Base-by-base conservation (phyloP, 2,888 invertebrate species). In the Tanypteryx hageni region DNA sequence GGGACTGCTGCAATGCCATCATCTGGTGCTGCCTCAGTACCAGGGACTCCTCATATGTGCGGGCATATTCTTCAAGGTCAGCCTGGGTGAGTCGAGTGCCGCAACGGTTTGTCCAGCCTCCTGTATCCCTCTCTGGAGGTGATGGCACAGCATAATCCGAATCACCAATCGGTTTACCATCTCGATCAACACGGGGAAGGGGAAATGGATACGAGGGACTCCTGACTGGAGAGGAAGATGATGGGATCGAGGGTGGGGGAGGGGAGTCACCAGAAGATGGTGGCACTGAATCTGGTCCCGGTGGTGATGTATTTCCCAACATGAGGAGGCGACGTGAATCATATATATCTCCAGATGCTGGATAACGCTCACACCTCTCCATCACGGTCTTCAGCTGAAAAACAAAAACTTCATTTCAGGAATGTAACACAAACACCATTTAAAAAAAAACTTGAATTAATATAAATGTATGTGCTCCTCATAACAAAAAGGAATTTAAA, bases 21-120 rank as follows among this genome's bases (percentile, higher is more conserved):
- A 85, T 76, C 44, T 76, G 68, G 84, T 92, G 92, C 68, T 92
- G 92, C 13, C 92, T 27, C 56, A 92, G 68, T 64, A 89, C 94
- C 93, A 95, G 94, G 56, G 95, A 94, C 93, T 96, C 96, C 92
- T 96, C 96, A 93, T 94, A 95, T 92, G 95, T 95, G 93, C 95
- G 95, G 61, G 96, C 96, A 94, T 97, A 97, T 94, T 97, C 96
- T 94, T 97, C 97, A 93, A 97, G 95, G 94, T 97, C 97, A 91
- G 97, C 97, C 94, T 97, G 97, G 84, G 97, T 97, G 81, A 92
- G 92, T 13, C 92, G 82, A 14, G 81, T 59, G 81, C 82, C 82
- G 3, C 81, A 56, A 10, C 56, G 95, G 94, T 93, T 94, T 94
- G 18, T 94, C 94, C 89, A 95, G 94, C 93, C 93, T 0, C 93